A percentile compares a stretch with the other conserved stretches of the same genome.
Evolutionary conservation across 1,140 invertebrate species (phyloP).

Genomic region (Ceratoteleas bidentatus): DNA sequence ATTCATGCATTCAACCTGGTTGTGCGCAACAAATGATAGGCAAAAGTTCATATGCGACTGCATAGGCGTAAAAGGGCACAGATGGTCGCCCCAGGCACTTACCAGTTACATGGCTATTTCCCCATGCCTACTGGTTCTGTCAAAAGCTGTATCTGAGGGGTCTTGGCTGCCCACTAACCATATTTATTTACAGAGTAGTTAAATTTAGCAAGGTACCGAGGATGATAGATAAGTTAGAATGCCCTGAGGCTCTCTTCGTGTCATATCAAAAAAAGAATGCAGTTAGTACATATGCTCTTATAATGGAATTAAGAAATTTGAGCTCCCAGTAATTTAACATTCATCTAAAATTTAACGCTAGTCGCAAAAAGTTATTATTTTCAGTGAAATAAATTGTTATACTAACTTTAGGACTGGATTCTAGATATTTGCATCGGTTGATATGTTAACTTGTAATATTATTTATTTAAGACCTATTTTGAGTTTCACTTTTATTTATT

Average conservation of each 20-base stretch:
- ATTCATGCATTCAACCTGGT: constrained; percentile 76
- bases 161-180: constrained; percentile 78
- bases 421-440: too few species aligned
- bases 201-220: constrained; percentile 72
- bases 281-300: constrained; percentile 58
- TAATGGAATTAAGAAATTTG: constrained; percentile 48
- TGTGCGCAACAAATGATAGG: constrained; percentile 77
- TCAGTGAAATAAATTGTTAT: too few species aligned
- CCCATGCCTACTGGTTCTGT: constrained; percentile 72
- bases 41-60: constrained; percentile 79
- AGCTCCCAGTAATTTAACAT: constrained; percentile 5
- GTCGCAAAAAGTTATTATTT: too few species aligned
- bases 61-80: constrained; percentile 78
- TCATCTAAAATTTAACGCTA: too few species aligned
- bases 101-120: constrained; percentile 76
- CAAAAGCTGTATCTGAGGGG: constrained; percentile 77
- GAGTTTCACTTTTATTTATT: too few species aligned
- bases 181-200: constrained; percentile 80
- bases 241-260: constrained; percentile 55
- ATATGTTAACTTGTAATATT: too few species aligned
- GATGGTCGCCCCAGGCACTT: constrained; percentile 81
- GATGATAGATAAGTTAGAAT: constrained; percentile 70
- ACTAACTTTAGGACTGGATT: too few species aligned
- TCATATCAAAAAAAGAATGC: constrained; percentile 49
- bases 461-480: too few species aligned